Evolutionary conservation across 2,888 invertebrate species (phyloP).

Genomic region (Latrodectus elegans): DNA sequence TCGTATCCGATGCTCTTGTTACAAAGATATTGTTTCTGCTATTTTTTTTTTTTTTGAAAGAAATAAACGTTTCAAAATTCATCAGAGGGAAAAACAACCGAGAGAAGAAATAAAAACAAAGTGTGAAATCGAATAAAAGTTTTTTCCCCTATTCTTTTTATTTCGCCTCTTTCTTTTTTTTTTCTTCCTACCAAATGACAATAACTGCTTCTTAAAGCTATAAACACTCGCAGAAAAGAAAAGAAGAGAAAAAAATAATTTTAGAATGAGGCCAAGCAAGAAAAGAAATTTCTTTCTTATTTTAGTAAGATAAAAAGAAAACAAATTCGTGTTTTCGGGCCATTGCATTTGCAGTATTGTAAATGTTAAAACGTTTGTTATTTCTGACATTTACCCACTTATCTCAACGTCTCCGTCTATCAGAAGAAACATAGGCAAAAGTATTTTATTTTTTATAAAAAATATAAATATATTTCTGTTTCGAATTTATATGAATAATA

Average conservation of each 20-base stretch:
- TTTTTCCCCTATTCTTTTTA: background rate
- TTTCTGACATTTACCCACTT: conserved; percentile 29
- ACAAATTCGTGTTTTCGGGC: conserved; percentile 31
- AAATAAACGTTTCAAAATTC: no score
- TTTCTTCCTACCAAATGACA: background rate
- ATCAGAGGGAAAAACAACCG: no score
- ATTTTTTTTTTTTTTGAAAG: no score
- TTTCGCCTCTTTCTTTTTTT: background rate
- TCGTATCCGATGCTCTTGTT: no score
- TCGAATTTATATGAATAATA: no score
- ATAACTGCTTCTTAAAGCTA: conserved; percentile 37
- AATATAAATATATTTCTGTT: no score
- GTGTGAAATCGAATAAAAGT: no score
- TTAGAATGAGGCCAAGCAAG: conserved; percentile 43
- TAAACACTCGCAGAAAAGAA: conserved; percentile 21
- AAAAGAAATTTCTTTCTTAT: conserved; percentile 37
- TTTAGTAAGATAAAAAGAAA: conserved; percentile 25
- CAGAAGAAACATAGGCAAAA: background rate
- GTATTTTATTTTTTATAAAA: no score
- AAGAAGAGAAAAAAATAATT: conserved; percentile 27
- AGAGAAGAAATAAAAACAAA: no score
- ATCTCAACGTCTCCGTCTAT: background rate
- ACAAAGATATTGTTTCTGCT: no score
- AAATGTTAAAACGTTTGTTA: conserved; percentile 37
- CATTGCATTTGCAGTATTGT: conserved; percentile 24